Evolutionary conservation across 2,888 invertebrate species (phyloP).

Genomic region (Parnassius orleans): DNA sequence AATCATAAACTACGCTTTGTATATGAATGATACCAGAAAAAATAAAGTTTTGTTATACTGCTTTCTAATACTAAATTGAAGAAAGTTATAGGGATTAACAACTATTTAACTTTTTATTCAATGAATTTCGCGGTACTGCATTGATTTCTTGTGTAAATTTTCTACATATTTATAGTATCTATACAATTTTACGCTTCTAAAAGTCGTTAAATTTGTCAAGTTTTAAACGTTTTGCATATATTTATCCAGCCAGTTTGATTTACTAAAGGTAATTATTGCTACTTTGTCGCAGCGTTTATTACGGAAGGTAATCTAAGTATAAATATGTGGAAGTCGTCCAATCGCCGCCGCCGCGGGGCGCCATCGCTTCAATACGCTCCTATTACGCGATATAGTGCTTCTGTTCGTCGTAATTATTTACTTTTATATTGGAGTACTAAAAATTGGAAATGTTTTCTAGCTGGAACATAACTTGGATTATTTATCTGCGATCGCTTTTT

Average conservation of each 20-base stretch:
- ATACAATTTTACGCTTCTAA: too few relatives aligned
- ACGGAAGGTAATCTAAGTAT: constrained; percentile 41
- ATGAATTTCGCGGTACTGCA: too few relatives aligned
- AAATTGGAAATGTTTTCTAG: constrained; percentile 13
- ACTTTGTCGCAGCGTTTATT: constrained; percentile 39
- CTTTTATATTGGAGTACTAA: constrained; percentile 29
- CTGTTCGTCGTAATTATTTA: constrained; percentile 37
- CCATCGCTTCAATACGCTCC: constrained; percentile 30
- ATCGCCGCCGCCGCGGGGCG: constrained; percentile 51
- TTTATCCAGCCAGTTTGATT: constrained; percentile 21
- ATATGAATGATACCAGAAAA: too few relatives aligned
- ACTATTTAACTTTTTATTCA: too few relatives aligned
- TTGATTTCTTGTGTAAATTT: too few relatives aligned
- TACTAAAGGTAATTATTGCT: constrained; percentile 46
- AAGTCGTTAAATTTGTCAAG: background rate
- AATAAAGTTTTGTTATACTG: too few relatives aligned
- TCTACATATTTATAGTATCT: too few relatives aligned
- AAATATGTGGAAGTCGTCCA: constrained; percentile 42
- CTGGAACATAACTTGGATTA: background rate
- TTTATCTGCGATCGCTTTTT: background rate
- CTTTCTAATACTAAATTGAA: too few relatives aligned
- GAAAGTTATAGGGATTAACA: too few relatives aligned
- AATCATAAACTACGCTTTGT: too few relatives aligned
- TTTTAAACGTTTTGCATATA: constrained; percentile 4
- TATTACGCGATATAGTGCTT: constrained; percentile 39